phyloP scores from a whole-genome alignment of 1,140 invertebrate species.

The Drosophila nigrodunni region DNA sequence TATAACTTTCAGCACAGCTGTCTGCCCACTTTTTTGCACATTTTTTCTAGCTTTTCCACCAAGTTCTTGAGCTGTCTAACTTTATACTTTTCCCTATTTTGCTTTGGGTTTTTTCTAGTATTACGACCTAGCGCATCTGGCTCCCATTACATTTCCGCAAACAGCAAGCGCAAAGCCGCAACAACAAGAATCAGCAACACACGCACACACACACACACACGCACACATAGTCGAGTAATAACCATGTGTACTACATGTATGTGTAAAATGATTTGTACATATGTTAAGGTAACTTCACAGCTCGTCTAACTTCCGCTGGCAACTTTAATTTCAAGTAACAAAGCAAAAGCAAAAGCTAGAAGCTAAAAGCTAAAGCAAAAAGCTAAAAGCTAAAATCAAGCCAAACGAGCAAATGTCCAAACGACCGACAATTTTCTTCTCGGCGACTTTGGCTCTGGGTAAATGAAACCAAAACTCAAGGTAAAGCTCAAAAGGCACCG shows the following conservation, averaged over 20 bases:
- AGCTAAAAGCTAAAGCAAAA: constrained; percentile 11
- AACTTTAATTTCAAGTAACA: constrained; percentile 75
- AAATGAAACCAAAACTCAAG: constrained; percentile 74
- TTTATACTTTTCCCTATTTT: not conserved
- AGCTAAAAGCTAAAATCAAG: constrained; percentile 2
- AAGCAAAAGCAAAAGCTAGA: constrained; percentile 17
- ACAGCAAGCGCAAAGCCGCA: constrained; percentile 24
- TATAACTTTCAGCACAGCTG: not conserved
- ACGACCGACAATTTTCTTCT: constrained; percentile 66
- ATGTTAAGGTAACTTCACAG: constrained; percentile 66
- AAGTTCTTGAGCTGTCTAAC: constrained; percentile 6
- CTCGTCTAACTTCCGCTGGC: constrained; percentile 74
- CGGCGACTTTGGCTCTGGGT: constrained; percentile 37
- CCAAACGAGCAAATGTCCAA: constrained; percentile 21
- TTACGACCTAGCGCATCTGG: constrained; percentile 52
- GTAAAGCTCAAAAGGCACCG: constrained; percentile 64
- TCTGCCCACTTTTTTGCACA: not conserved
- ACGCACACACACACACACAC: too few relatives aligned
- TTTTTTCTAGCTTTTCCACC: not conserved
- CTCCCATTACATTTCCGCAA: constrained; percentile 72
- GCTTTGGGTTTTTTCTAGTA: not conserved
- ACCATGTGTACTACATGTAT: not conserved
- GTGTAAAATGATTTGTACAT: not conserved
- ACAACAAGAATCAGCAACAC: constrained; percentile 24
- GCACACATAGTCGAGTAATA: too few relatives aligned